Evolutionary conservation across 2,797 vertebrate species (phyloP).

Genomic region (Rhynchotus rufescens): DNA sequence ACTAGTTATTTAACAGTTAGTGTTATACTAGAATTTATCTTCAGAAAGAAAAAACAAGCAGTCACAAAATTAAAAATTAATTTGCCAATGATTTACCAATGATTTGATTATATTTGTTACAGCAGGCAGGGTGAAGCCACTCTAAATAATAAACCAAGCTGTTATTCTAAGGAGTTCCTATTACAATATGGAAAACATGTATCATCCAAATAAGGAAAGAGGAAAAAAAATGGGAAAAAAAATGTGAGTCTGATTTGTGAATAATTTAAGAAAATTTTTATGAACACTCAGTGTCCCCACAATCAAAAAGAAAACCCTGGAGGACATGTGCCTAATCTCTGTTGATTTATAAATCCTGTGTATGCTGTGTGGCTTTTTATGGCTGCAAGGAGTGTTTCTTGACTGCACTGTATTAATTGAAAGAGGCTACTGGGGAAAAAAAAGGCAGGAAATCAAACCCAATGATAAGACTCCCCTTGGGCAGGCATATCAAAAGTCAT

Average conservation of each 20-base stretch:
- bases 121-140: background rate
- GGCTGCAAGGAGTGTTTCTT: constrained; percentile 13
- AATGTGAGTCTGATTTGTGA: background rate
- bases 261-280: background rate
- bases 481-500: background rate
- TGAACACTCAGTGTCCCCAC: background rate
- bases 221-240: background rate
- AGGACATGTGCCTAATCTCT: background rate
- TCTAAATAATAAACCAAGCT: background rate
- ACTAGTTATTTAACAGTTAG: background rate
- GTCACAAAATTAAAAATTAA: background rate
- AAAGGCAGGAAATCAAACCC: background rate
- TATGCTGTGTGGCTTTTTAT: background rate
- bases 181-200: background rate
- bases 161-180: background rate
- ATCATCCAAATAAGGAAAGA: background rate
- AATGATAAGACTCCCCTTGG: background rate
- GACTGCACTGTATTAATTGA: constrained; percentile 11
- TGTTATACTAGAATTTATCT: background rate
- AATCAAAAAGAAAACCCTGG: background rate
- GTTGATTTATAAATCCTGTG: background rate
- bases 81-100: background rate
- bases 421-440: background rate
- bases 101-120: background rate
- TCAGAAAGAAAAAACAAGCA: background rate